These are phyloP conservation scores for Xyliphius kryptos DNA, from an alignment of 2,113 vertebrate genomes.

Conservation along the genomic window DNA sequence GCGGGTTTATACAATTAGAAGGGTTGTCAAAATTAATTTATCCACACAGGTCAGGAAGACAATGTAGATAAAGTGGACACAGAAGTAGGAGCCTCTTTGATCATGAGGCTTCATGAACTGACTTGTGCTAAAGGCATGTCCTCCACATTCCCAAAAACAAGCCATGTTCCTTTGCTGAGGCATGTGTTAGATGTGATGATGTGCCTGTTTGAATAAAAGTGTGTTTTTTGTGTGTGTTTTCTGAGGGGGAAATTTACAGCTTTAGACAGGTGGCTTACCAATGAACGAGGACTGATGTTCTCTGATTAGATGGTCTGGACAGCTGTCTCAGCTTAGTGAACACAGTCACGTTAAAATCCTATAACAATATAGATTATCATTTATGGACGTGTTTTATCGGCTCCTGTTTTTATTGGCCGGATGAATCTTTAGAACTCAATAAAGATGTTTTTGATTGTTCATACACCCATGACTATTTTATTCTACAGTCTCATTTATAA, in stretches of 20 bases:
- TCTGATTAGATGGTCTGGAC: neutral
- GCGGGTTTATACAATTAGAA: slow-evolving; percentile 96
- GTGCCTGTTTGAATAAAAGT: slow-evolving; percentile 14
- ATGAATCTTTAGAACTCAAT: too few species aligned
- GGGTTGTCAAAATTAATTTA: slow-evolving; percentile 99
- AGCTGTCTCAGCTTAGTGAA: slow-evolving; percentile 15
- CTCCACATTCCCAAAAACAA: neutral
- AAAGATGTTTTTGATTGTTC: too few species aligned
- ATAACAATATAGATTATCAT: too few species aligned
- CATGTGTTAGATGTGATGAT: slow-evolving; percentile 24
- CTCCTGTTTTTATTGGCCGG: too few species aligned
- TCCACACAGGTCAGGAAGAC: slow-evolving; percentile 65
- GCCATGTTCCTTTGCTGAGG: slow-evolving; percentile 2
- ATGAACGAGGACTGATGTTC: slow-evolving; percentile 13
- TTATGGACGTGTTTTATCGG: too few species aligned
- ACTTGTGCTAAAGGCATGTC: slow-evolving; percentile 40
- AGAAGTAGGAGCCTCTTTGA: slow-evolving; percentile 53
- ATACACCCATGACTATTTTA: too few species aligned
- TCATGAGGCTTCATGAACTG: slow-evolving; percentile 63
- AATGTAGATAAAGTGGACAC: slow-evolving; percentile 57
- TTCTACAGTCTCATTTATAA: too few species aligned
- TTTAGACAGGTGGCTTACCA: slow-evolving; percentile 32
- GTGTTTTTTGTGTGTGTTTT: slow-evolving; percentile 22
- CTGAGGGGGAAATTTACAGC: slow-evolving; percentile 11
- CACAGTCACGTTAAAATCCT: too few species aligned